phyloP scores from a whole-genome alignment of 2,888 invertebrate genomes.

The Oxytorus armatus region DNA sequence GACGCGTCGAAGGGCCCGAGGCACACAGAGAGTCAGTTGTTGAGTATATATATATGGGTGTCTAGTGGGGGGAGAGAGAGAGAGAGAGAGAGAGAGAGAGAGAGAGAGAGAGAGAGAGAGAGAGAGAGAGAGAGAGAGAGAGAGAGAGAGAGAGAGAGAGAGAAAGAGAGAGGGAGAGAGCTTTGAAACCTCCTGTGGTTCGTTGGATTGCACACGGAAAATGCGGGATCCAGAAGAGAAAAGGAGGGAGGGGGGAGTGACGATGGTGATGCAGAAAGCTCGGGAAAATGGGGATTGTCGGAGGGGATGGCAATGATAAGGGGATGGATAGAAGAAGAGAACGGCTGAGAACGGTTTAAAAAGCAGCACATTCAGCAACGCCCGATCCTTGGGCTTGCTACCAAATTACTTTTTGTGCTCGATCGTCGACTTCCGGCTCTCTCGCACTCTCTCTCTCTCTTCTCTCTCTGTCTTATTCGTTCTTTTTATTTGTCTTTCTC shows the following conservation, averaged over 20 bases:
- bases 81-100: not conserved
- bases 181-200: slow-evolving; percentile 3
- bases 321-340: slow-evolving; percentile 40
- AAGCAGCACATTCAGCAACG: slow-evolving; percentile 75
- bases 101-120: too few relatives aligned
- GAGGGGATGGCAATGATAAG: slow-evolving; percentile 39
- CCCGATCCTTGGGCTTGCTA: slow-evolving; percentile 70
- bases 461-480: slow-evolving; percentile 49
- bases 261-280: slow-evolving; percentile 36
- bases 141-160: not conserved
- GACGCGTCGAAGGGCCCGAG: slow-evolving; percentile 30
- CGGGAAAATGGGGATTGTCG: slow-evolving; percentile 2
- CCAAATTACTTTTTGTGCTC: slow-evolving; percentile 76
- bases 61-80: not conserved
- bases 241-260: slow-evolving; percentile 62
- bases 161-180: too few relatives aligned
- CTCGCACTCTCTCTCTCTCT: slow-evolving; percentile 49
- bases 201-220: slow-evolving; percentile 37
- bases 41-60: slow-evolving; percentile 19
- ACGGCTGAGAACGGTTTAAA: slow-evolving; percentile 64
- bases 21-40: slow-evolving; percentile 17
- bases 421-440: slow-evolving; percentile 71
- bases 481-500: slow-evolving; percentile 45
- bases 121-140: not conserved
- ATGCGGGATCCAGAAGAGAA: slow-evolving; percentile 31